These are phyloP conservation scores for Polietes domitor DNA, from an alignment of 2,888 invertebrate species.

Conservation along the genomic window DNA sequence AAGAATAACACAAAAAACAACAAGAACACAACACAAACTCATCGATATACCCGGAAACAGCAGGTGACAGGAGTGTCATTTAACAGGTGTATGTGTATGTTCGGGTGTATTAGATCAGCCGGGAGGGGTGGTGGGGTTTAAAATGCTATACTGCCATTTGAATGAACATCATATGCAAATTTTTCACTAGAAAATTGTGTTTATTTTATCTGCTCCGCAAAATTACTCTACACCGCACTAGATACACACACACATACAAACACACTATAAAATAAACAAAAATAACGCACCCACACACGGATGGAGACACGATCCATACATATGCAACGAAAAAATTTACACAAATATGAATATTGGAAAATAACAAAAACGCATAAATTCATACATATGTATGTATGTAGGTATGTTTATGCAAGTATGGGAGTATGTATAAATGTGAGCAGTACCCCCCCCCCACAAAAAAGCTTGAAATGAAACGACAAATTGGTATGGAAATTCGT, in stretches of 20 bases:
- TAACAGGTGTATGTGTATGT: background rate
- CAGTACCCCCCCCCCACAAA: too few relatives aligned
- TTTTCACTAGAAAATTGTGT: slow-evolving; percentile 51
- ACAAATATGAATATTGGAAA: slow-evolving; percentile 39
- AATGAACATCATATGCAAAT: slow-evolving; percentile 43
- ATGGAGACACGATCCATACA: background rate
- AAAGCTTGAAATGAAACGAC: too few relatives aligned
- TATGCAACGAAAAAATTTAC: slow-evolving; percentile 2
- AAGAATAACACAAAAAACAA: slow-evolving; percentile 13
- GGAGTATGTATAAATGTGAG: too few relatives aligned
- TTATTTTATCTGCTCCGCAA: slow-evolving; percentile 42
- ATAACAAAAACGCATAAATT: slow-evolving; percentile 13
- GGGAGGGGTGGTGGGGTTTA: background rate
- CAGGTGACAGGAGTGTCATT: background rate
- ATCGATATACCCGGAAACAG: background rate
- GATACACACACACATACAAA: too few relatives aligned
- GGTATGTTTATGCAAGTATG: background rate
- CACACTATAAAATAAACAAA: slow-evolving; percentile 10
- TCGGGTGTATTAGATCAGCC: background rate
- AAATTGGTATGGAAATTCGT: too few relatives aligned
- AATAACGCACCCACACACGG: background rate
- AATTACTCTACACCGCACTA: background rate
- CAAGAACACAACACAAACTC: background rate
- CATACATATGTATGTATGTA: background rate
- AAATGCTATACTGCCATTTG: background rate